phyloP scores from a whole-genome alignment of 2,888 invertebrate species.

The Nemurella pictetii region DNA sequence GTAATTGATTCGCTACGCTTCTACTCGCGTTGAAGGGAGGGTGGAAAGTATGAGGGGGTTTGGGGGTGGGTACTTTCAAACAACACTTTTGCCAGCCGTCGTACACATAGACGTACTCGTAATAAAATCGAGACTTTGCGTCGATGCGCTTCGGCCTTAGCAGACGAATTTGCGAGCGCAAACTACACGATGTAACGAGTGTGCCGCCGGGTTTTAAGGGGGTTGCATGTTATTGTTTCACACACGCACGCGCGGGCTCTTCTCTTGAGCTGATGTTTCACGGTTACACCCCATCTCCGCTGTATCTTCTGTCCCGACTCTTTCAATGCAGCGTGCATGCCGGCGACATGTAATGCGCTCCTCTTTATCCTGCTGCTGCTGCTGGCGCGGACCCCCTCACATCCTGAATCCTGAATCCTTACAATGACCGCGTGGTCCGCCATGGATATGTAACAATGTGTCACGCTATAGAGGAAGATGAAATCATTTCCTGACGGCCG shows the following conservation, averaged over 20 bases:
- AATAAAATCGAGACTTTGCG: conserved; percentile 10
- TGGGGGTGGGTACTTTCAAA: conserved; percentile 4
- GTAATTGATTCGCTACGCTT: conserved; percentile 26
- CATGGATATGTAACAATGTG: neutral
- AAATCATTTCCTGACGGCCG: neutral
- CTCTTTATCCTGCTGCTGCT: conserved; percentile 17
- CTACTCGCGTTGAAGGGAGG: neutral
- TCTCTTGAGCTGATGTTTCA: conserved; percentile 16
- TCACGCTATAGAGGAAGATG: neutral
- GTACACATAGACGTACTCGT: neutral
- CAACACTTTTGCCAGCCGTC: neutral
- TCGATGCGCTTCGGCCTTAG: neutral
- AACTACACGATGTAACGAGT: neutral
- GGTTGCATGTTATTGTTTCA: conserved; percentile 16
- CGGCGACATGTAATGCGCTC: conserved; percentile 9
- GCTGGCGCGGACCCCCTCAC: conserved; percentile 21
- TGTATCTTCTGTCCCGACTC: neutral
- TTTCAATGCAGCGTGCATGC: neutral
- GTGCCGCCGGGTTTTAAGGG: neutral
- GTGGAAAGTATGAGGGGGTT: too few species aligned
- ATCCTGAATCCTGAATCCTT: conserved; percentile 7
- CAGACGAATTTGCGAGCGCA: too few species aligned
- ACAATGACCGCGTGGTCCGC: neutral
- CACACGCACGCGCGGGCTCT: neutral
- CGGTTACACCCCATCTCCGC: conserved; percentile 17